Conservation (phyloP, 2,888 invertebrate species). For the Monoplex corrugatus region DNA sequence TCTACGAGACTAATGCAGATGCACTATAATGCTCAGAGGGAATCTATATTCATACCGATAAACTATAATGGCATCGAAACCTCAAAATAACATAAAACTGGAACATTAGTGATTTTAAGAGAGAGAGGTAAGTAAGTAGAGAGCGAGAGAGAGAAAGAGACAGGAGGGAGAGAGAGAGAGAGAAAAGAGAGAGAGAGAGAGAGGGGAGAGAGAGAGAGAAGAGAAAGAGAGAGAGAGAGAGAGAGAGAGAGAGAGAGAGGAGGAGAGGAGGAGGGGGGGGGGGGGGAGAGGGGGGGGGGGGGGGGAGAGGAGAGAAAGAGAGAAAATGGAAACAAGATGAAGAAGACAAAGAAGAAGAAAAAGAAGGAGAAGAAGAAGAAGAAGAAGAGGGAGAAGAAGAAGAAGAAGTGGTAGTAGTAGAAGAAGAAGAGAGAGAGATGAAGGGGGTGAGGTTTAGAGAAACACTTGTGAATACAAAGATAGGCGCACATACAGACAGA, state of each 20-base stretch:
- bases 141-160: background rate
- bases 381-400: background rate
- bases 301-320: background rate
- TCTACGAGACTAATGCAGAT: too few species aligned
- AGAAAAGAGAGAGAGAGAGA: background rate
- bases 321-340: background rate
- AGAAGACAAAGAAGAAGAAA: background rate
- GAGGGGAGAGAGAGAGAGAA: rapidly evolving
- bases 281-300: background rate
- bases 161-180: background rate
- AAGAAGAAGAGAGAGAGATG: too few species aligned
- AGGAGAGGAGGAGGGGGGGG: background rate
- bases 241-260: background rate
- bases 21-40: too few species aligned
- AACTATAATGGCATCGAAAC: too few species aligned
- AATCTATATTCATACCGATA: too few species aligned
- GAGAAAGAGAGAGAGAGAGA: background rate
- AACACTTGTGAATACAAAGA: background rate
- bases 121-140: background rate
- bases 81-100: too few species aligned
- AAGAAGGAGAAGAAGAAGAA: background rate
- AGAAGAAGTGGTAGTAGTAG: background rate
- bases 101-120: too few species aligned
- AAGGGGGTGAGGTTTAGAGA: background rate
- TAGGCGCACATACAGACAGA: background rate